Percentiles rank a stretch among this genome's conserved stretches.
These are phyloP conservation scores for Patella depressa DNA, from an alignment of 2,888 invertebrate genomes.

Conservation along the genomic window DNA sequence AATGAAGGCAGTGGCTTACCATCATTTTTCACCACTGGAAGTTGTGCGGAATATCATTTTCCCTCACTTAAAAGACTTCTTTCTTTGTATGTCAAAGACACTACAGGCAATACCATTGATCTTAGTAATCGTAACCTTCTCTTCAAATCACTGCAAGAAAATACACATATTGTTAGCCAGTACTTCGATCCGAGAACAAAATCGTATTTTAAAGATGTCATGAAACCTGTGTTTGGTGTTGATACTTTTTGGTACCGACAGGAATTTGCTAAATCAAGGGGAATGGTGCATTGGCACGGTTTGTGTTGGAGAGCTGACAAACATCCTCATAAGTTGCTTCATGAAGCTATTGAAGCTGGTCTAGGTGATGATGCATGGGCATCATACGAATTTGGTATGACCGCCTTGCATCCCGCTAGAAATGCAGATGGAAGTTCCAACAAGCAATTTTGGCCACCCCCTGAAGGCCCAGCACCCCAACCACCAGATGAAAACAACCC, in stretches of 20 bases:
- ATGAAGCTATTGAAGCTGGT: constrained; percentile 31
- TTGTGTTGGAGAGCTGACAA: constrained; percentile 43
- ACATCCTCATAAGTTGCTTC: constrained; percentile 38
- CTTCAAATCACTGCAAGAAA: constrained; percentile 38
- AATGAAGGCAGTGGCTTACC: constrained; percentile 29
- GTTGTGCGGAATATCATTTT: constrained; percentile 48
- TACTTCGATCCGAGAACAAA: constrained; percentile 45
- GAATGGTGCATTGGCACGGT: constrained; percentile 48
- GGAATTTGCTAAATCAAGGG: constrained; percentile 46
- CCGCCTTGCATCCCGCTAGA: constrained; percentile 36
- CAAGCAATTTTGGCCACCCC: constrained; percentile 35
- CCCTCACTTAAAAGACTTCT: constrained; percentile 40
- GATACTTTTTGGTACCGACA: constrained; percentile 45
- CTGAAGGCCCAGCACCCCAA: constrained; percentile 30
- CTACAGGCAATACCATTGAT: constrained; percentile 31
- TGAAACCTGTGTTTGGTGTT: constrained; percentile 43
- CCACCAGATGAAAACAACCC: constrained; percentile 35
- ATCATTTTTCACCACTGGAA: constrained; percentile 45
- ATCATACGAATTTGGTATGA: constrained; percentile 36
- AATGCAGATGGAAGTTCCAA: constrained; percentile 27
- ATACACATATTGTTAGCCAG: constrained; percentile 43
- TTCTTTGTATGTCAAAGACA: constrained; percentile 30
- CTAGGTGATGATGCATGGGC: constrained; percentile 31
- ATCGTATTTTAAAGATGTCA: constrained; percentile 41
- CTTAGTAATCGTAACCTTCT: constrained; percentile 26